phyloP scores from a whole-genome alignment of 2,888 invertebrate genomes.

The Apoderus coryli region DNA sequence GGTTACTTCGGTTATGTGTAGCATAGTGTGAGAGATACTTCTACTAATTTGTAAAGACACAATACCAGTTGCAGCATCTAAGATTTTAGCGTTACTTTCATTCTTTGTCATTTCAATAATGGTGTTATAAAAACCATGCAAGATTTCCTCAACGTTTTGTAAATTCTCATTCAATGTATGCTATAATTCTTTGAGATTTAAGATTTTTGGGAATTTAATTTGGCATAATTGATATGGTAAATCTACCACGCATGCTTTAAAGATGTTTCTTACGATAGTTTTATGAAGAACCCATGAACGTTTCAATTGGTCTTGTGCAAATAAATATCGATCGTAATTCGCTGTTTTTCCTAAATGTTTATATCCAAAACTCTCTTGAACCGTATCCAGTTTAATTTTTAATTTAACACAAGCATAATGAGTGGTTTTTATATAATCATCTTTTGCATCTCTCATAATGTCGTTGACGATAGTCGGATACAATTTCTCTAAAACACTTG shows the following conservation, averaged over 20 bases:
- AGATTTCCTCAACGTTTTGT: slow-evolving; percentile 15
- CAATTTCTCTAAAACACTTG: slow-evolving; percentile 36
- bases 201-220: slow-evolving; percentile 25
- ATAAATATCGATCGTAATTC: slow-evolving; percentile 41
- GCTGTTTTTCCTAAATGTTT: slow-evolving; percentile 45
- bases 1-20: slow-evolving; percentile 42
- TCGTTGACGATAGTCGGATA: slow-evolving; percentile 38
- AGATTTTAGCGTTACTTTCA: slow-evolving; percentile 13
- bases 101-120: slow-evolving; percentile 15
- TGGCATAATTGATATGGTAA: slow-evolving; percentile 40
- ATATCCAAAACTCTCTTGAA: slow-evolving; percentile 44
- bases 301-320: slow-evolving; percentile 39
- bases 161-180: slow-evolving; percentile 18
- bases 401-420: slow-evolving; percentile 18
- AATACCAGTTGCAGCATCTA: slow-evolving; percentile 27
- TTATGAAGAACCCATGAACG: slow-evolving; percentile 44
- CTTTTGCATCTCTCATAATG: slow-evolving; percentile 39
- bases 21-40: slow-evolving; percentile 50
- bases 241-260: slow-evolving; percentile 36
- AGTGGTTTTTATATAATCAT: slow-evolving; percentile 41
- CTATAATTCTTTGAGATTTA: slow-evolving; percentile 18
- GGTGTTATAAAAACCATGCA: slow-evolving; percentile 20
- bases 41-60: slow-evolving; percentile 48
- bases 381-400: slow-evolving; percentile 24
- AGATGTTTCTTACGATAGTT: slow-evolving; percentile 43